These are phyloP conservation scores for Lagorchestes hirsutus DNA, from an alignment of 2,797 vertebrate species.

Conservation along the genomic window DNA sequence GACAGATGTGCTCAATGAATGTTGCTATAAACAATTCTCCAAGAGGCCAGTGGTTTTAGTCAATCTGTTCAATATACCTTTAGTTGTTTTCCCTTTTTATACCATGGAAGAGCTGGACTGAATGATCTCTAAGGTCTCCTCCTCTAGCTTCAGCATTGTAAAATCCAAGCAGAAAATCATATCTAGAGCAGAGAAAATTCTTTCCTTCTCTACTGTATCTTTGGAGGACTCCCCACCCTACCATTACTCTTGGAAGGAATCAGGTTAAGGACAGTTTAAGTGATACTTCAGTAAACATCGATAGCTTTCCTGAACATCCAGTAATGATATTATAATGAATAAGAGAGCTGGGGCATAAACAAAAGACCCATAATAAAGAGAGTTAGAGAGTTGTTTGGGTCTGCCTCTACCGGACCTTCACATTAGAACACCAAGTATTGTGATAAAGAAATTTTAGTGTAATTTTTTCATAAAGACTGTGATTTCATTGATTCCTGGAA, in stretches of 20 bases:
- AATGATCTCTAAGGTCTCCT: neutral
- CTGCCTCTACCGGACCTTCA: constrained; percentile 28
- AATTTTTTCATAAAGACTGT: neutral
- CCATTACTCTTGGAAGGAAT: neutral
- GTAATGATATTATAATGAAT: constrained; percentile 2
- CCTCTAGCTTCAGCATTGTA: neutral
- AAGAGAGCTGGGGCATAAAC: neutral
- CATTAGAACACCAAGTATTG: constrained; percentile 4
- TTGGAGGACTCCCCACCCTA: neutral
- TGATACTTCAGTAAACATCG: neutral
- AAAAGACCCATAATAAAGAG: neutral
- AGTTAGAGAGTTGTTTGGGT: neutral
- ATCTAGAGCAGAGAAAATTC: neutral
- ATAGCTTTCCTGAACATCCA: neutral
- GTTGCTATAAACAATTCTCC: neutral
- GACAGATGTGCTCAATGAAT: neutral
- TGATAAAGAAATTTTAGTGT: neutral
- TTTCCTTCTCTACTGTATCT: neutral
- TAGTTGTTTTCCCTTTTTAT: neutral
- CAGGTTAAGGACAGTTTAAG: neutral
- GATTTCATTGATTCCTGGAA: neutral
- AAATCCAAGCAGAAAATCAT: neutral
- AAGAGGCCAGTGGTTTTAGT: neutral
- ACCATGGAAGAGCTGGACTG: neutral
- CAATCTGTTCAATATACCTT: neutral